These are phyloP conservation scores for Cheilosia vulpina DNA, from an alignment of 2,888 invertebrate genomes.

Conservation along the genomic window DNA sequence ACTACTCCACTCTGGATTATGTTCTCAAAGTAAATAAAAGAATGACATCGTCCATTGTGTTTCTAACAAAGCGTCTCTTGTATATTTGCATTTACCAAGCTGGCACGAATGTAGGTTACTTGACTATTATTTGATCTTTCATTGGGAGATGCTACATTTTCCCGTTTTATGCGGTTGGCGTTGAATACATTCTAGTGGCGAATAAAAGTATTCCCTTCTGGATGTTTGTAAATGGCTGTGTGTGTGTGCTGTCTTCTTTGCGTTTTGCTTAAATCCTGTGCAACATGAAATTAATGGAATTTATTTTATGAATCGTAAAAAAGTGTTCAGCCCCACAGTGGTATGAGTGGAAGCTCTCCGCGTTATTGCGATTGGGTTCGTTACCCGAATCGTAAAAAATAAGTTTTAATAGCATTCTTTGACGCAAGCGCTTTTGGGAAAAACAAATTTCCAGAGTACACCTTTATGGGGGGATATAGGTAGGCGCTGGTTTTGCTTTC, in stretches of 20 bases:
- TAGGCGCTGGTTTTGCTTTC: background rate
- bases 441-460: slow-evolving; percentile 20
- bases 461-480: slow-evolving; percentile 29
- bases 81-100: slow-evolving; percentile 59
- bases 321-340: slow-evolving; percentile 32
- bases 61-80: slow-evolving; percentile 35
- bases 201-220: background rate
- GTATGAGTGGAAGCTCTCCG: slow-evolving; percentile 27
- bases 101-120: slow-evolving; percentile 66
- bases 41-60: slow-evolving; percentile 55
- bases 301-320: slow-evolving; percentile 61
- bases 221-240: background rate
- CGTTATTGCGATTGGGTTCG: slow-evolving; percentile 64
- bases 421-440: slow-evolving; percentile 27
- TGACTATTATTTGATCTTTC: slow-evolving; percentile 65
- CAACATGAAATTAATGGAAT: slow-evolving; percentile 63
- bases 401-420: slow-evolving; percentile 61
- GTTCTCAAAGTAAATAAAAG: slow-evolving; percentile 67
- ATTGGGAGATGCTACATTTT: background rate
- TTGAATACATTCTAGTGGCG: slow-evolving; percentile 3
- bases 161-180: background rate
- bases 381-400: slow-evolving; percentile 54
- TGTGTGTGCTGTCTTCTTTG: slow-evolving; percentile 26
- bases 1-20: slow-evolving; percentile 64
- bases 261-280: slow-evolving; percentile 53